phyloP scores from a whole-genome alignment of 2,888 invertebrate species.

The Periphyllus acericola region DNA sequence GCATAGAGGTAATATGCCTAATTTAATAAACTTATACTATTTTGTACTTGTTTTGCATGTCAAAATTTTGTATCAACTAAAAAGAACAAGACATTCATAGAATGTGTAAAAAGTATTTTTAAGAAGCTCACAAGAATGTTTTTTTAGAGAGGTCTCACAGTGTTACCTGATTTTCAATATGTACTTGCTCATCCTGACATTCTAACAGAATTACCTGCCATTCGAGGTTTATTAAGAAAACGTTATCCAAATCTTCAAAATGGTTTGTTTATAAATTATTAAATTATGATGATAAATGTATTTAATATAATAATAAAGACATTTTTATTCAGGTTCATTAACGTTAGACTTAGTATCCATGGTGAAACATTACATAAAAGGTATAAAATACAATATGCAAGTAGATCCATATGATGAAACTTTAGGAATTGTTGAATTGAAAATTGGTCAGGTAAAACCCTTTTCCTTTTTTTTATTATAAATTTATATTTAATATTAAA shows the following conservation, averaged over 20 bases:
- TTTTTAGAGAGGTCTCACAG: slow-evolving; percentile 74
- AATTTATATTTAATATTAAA: slow-evolving; percentile 52
- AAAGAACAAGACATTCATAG: too few species aligned
- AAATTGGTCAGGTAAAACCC: slow-evolving; percentile 76
- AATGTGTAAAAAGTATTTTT: too few species aligned
- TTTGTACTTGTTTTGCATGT: neutral
- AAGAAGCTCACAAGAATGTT: slow-evolving; percentile 13
- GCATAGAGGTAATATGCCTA: slow-evolving; percentile 72
- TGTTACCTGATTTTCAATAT: slow-evolving; percentile 77
- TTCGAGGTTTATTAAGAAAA: slow-evolving; percentile 81
- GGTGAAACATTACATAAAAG: slow-evolving; percentile 75
- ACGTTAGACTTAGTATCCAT: slow-evolving; percentile 73
- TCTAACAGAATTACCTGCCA: slow-evolving; percentile 77
- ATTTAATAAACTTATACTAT: neutral
- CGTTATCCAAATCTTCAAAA: slow-evolving; percentile 75
- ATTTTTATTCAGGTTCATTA: slow-evolving; percentile 72
- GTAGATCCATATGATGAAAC: slow-evolving; percentile 78
- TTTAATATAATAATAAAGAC: neutral
- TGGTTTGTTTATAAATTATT: slow-evolving; percentile 64
- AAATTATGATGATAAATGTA: neutral
- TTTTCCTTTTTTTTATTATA: slow-evolving; percentile 52
- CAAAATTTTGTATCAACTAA: too few species aligned
- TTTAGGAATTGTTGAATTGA: slow-evolving; percentile 76
- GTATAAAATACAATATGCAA: slow-evolving; percentile 75
- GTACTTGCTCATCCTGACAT: slow-evolving; percentile 84